A percentile compares a stretch with the other conserved stretches of the same genome.
phyloP scores from a whole-genome alignment of 1,140 invertebrate genomes.

The Pogonognathellus flavescens region DNA sequence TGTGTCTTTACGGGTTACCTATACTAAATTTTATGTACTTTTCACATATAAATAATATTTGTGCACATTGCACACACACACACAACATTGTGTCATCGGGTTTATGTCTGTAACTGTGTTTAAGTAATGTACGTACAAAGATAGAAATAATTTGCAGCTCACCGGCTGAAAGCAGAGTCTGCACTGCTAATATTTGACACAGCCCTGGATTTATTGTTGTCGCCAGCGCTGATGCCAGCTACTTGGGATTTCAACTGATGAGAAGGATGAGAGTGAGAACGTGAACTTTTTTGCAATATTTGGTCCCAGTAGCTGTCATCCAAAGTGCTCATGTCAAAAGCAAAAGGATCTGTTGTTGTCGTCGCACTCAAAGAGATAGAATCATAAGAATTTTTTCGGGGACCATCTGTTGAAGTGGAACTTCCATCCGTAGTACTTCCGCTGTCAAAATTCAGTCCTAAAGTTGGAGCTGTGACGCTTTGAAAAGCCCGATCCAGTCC shows the following conservation, averaged over 20 bases:
- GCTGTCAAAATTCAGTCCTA: slow-evolving; percentile 28
- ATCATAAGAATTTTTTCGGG: slow-evolving; percentile 19
- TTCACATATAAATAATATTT: slow-evolving; percentile 1
- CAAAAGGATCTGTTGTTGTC: slow-evolving; percentile 54
- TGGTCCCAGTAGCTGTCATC: slow-evolving; percentile 64
- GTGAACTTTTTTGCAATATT: slow-evolving; percentile 64
- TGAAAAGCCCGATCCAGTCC: slow-evolving; percentile 66
- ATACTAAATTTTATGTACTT: background rate
- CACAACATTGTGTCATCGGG: no score
- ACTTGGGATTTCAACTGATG: slow-evolving; percentile 10
- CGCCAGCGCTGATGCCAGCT: background rate
- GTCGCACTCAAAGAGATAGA: slow-evolving; percentile 11
- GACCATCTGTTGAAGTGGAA: slow-evolving; percentile 62
- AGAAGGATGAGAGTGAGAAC: slow-evolving; percentile 26
- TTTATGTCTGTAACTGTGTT: background rate
- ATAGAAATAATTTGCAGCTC: slow-evolving; percentile 55
- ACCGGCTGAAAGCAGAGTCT: slow-evolving; percentile 82
- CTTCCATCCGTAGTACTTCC: slow-evolving; percentile 55
- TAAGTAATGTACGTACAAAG: background rate
- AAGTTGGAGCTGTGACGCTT: slow-evolving; percentile 62
- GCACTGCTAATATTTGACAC: slow-evolving; percentile 70
- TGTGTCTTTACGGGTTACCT: background rate
- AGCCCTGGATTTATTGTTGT: slow-evolving; percentile 61
- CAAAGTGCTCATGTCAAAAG: slow-evolving; percentile 49
- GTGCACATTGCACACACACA: background rate